These are phyloP conservation scores for Julus scanicus DNA, from an alignment of 2,888 invertebrate genomes.

Conservation along the genomic window DNA sequence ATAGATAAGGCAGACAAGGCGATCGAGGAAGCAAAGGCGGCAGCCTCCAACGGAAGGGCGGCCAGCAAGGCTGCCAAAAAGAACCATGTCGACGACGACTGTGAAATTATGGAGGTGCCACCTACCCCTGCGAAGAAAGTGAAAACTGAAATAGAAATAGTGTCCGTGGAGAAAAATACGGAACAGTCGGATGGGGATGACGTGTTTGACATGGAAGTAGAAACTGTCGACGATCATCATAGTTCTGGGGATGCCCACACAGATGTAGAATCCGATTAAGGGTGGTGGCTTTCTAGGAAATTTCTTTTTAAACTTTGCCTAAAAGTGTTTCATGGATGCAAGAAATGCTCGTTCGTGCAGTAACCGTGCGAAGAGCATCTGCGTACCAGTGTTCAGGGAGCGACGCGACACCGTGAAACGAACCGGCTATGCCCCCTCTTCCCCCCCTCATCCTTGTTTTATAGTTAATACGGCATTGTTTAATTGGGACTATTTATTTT, in stretches of 20 bases:
- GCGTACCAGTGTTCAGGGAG: background rate
- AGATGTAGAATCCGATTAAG: slow-evolving; percentile 54
- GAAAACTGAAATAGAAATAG: slow-evolving; percentile 44
- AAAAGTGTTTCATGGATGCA: slow-evolving; percentile 23
- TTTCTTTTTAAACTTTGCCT: background rate
- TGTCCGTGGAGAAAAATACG: background rate
- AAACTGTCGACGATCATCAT: slow-evolving; percentile 54
- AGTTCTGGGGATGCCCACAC: slow-evolving; percentile 53
- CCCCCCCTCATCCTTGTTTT: background rate
- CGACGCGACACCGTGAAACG: background rate
- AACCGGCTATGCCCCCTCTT: background rate
- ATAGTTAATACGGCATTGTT: background rate
- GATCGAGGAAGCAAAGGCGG: slow-evolving; percentile 6
- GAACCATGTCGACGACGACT: slow-evolving; percentile 44
- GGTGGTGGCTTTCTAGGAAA: slow-evolving; percentile 18
- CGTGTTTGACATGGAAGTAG: slow-evolving; percentile 57
- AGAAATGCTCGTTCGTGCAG: background rate
- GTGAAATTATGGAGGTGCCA: slow-evolving; percentile 44
- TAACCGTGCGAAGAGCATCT: background rate
- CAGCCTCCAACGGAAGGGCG: slow-evolving; percentile 45
- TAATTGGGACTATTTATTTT: slow-evolving; percentile 39
- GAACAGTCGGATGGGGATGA: slow-evolving; percentile 53
- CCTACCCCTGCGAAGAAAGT: background rate
- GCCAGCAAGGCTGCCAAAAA: background rate
- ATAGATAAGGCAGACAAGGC: slow-evolving; percentile 46